These are phyloP conservation scores for Colletes gigas DNA, from an alignment of 1,140 invertebrate species.

Conservation along the genomic window DNA sequence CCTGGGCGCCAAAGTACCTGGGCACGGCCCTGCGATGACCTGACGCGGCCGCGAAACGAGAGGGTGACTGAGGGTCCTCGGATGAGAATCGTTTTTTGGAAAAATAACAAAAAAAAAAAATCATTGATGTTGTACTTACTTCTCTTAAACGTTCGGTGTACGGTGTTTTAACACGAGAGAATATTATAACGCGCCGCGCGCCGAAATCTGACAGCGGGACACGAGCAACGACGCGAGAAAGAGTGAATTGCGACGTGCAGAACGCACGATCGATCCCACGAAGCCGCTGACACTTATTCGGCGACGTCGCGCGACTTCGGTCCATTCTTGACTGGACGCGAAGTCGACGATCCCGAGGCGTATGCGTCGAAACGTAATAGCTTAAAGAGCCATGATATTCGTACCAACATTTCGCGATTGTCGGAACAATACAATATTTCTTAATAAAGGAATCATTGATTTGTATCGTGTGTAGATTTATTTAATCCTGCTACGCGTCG, in stretches of 20 bases:
- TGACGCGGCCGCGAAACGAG: neutral
- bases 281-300: neutral
- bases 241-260: neutral
- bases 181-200: neutral
- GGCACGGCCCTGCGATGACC: neutral
- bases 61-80: neutral
- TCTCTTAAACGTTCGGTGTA: conserved; percentile 47
- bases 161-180: conserved; percentile 37
- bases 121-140: conserved; percentile 49
- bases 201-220: neutral
- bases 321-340: neutral
- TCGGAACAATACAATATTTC: conserved; percentile 70
- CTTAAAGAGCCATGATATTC: conserved; percentile 67
- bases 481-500: conserved; percentile 10
- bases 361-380: conserved; percentile 56
- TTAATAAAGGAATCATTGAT: conserved; percentile 72
- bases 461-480: conserved; percentile 49
- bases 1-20: too few species aligned
- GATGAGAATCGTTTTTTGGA: neutral
- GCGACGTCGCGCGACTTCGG: conserved; percentile 7
- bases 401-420: conserved; percentile 68
- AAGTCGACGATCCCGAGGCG: neutral
- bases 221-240: neutral
- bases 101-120: neutral
- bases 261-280: conserved; percentile 1